Evolutionary conservation across 2,797 vertebrate species (phyloP).

Genomic region (Acrossocheilus fasciatus): DNA sequence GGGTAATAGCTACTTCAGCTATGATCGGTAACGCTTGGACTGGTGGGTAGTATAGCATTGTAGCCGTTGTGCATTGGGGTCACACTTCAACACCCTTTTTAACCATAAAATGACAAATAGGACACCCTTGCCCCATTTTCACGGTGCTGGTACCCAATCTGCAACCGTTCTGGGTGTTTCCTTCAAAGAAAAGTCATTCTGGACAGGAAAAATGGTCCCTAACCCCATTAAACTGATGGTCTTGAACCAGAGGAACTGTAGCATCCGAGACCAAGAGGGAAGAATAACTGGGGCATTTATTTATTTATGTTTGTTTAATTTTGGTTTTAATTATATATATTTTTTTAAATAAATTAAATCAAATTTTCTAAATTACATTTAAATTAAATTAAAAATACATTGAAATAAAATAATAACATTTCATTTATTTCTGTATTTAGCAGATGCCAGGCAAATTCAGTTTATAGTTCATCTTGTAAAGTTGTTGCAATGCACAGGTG

Average conservation of each 20-base stretch:
- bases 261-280: neutral
- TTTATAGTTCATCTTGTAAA: neutral
- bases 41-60: neutral
- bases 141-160: neutral
- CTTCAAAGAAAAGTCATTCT: neutral
- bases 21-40: neutral
- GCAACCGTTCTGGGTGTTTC: neutral
- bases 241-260: neutral
- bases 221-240: neutral
- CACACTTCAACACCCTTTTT: neutral
- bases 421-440: neutral
- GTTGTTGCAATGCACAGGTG: neutral
- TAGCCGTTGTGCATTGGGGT: neutral
- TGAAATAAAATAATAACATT: too few species aligned
- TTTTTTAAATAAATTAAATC: neutral
- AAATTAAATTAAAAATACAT: too few species aligned
- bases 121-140: neutral
- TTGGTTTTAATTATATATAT: neutral
- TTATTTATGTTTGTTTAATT: neutral
- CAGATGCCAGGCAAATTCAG: neutral
- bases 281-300: neutral
- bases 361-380: too few species aligned
- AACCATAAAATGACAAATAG: slow-evolving; percentile 5
- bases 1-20: neutral
- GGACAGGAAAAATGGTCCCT: neutral